Percentiles rank a stretch among this genome's conserved stretches.
Evolutionary conservation across 35 echinoderm and acorn worm genomes (phyloP).

Genomic region (Eucidaris tribuloides): DNA sequence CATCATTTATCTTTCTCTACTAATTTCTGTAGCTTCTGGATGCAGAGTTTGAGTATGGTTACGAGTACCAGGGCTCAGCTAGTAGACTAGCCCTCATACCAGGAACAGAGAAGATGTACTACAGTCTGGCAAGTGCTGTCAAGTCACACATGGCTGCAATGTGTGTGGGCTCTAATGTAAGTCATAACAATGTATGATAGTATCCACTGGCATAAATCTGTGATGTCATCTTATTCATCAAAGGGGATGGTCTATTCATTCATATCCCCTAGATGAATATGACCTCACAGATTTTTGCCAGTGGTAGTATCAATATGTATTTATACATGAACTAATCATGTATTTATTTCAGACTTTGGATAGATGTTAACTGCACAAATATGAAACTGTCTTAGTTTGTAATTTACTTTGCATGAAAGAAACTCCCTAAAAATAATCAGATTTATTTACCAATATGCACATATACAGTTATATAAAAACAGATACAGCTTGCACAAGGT

Average conservation of each 20-base stretch:
- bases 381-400: too few relatives aligned
- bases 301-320: not conserved
- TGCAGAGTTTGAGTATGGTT: constrained; percentile 75
- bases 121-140: constrained; percentile 67
- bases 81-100: constrained; percentile 60
- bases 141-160: constrained; percentile 62
- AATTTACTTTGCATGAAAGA: too few relatives aligned
- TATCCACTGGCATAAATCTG: too few relatives aligned
- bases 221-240: too few relatives aligned
- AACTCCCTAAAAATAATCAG: too few relatives aligned
- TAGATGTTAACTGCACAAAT: too few relatives aligned
- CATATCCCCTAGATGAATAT: too few relatives aligned
- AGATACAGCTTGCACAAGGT: too few relatives aligned
- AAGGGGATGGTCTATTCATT: too few relatives aligned
- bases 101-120: constrained; percentile 70
- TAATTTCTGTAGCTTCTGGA: constrained; percentile 61
- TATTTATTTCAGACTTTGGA: not conserved
- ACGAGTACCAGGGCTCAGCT: constrained; percentile 88
- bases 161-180: constrained; percentile 84
- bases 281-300: too few relatives aligned
- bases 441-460: too few relatives aligned
- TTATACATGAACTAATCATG: not conserved
- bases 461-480: too few relatives aligned
- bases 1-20: constrained; percentile 14
- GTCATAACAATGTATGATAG: not conserved